Base-by-base conservation (phyloP, 2,113 vertebrate genomes). In the Melanostigma gelatinosum region DNA sequence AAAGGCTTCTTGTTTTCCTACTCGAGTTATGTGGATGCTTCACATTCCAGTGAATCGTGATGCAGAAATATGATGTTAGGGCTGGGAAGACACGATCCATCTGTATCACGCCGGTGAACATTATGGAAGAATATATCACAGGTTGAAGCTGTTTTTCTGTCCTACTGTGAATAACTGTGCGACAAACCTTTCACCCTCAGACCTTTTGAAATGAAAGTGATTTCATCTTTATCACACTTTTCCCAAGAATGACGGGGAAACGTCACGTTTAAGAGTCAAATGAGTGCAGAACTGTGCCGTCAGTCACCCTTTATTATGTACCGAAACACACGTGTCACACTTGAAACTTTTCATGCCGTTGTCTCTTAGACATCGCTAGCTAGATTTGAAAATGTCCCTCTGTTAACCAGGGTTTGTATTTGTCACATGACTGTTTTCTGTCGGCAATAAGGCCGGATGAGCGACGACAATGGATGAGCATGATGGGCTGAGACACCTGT, bases 1-100 rank as follows among this genome's bases (percentile, higher is more conserved):
- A 46, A 57, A 61, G 55, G 57, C 27, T 78, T 46, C 72, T 75
- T 73, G 55, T 60, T 76, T 77, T 75, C 71, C 80, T 40, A 40
- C 24, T 79, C 4, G 10, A 52, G 40, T 40, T 72, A 0, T 15
- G 22, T 55, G 69, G 76, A 65, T 50, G 46, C 42, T 48, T 71
- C 75, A 77, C 54, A 27, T 64, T 72, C 42, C 82, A 6, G 38
- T 5, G n/a, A 75, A 1, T 66, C 57, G 54, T 40, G 27, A 77
- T 60, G 40, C 64, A 67, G 61, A 67, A 60, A 48, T 62, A 18
- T 54, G 55, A 34, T 24, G 24, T 46, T 18, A 22, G 20, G 27
- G 50, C 27, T 16, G 16, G 3, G 16, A 15, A 24, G 50, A 29
- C 24, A 20, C 3, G 1, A 20, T 0, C 20, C 1, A 5, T 22